Evolutionary conservation across 2,113 vertebrate genomes (phyloP), one percentile per base, ranked within the genome.

Genomic region (Pelusios castaneus): DNA sequence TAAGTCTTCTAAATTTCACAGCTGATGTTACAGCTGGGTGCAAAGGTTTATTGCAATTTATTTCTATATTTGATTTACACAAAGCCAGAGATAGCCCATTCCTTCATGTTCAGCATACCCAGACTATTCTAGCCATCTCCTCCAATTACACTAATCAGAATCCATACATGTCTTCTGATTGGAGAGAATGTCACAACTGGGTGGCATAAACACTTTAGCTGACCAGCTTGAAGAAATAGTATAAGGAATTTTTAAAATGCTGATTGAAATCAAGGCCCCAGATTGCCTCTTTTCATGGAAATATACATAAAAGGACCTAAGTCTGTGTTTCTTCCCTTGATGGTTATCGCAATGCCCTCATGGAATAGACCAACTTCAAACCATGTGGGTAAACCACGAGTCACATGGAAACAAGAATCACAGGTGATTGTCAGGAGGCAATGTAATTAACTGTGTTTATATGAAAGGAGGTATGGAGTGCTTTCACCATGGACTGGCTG

Each of bases 171-270:
- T 82, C 24, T 80, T 5, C 38, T 63, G 1, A 1, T 85, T 25
- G 2, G 31, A n/a, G 7, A 45, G 0, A 49, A 82, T 34, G 5
- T 58, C 13, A 34, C 11, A 91, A 3, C 87, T 60, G 77, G 29
- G 8, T 22, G 1, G 0, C 45, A 38, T 25, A 1, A 63, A 24
- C 0, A 11, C 34, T 60, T 13, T 6, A 38, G 80, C 82, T 82
- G 1, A 3, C 10, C 8, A 52, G 82, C 58, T 1, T 6, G 76
- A 78, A 82, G 55, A 12, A 70, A 22, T 8, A n/a, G 10, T 82
- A n/a, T 54, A 31, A 60, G 77, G 14, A 84, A 45, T 67, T 25
- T 47, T 27, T 51, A 84, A 83, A 11, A 49, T n/a, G 16, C n/a
- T n/a, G 34, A 43, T 51, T 52, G 63, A n/a, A 80, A 77, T 52